Evolutionary conservation across 2,888 invertebrate genomes (phyloP).

Genomic region (Molanna angustata): DNA sequence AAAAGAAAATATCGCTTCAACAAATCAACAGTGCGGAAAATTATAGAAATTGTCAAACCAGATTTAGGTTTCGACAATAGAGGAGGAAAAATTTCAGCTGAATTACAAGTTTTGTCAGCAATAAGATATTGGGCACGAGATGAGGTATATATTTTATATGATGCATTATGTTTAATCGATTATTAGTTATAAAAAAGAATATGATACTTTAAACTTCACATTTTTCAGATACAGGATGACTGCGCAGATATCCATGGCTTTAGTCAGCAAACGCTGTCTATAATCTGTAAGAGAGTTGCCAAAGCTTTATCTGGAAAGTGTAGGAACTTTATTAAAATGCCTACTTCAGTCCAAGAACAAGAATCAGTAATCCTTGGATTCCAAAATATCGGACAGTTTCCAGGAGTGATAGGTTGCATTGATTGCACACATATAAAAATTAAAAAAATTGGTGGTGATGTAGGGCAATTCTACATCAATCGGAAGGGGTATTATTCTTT

Average conservation of each 20-base stretch:
- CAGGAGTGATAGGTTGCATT: constrained; percentile 17
- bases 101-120: no score
- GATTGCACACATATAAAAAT: constrained; percentile 31
- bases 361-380: constrained; percentile 12
- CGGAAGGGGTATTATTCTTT: constrained; percentile 11
- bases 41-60: no score
- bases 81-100: no score
- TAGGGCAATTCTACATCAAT: constrained; percentile 9
- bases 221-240: constrained; percentile 15
- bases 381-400: constrained; percentile 3
- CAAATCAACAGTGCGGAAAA: no score
- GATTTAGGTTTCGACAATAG: no score
- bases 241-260: constrained; percentile 11
- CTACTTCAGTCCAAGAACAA: neutral
- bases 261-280: constrained; percentile 10
- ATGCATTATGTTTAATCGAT: no score
- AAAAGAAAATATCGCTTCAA: no score
- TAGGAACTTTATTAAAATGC: constrained; percentile 12
- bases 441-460: constrained; percentile 21
- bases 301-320: neutral
- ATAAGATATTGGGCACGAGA: no score
- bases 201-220: no score
- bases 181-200: no score
- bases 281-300: constrained; percentile 9
- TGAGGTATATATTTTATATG: no score